phyloP scores from a whole-genome alignment of 2,888 invertebrate species.

The Cantharis nigra region DNA sequence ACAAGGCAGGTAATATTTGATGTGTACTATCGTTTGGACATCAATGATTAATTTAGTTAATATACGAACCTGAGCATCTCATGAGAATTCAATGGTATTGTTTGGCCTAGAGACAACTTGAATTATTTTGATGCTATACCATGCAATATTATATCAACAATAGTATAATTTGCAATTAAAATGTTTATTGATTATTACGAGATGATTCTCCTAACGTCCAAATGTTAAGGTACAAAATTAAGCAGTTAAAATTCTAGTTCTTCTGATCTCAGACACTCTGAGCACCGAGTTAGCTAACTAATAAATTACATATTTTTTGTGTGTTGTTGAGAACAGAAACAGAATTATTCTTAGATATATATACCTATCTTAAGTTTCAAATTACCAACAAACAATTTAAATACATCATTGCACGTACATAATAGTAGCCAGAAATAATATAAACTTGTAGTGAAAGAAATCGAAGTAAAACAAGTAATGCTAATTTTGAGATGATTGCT shows the following conservation, averaged over 20 bases:
- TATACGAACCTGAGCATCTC: neutral
- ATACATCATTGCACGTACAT: neutral
- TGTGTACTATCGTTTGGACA: neutral
- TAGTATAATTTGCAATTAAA: neutral
- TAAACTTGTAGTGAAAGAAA: neutral
- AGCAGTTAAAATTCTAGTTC: neutral
- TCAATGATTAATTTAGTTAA: neutral
- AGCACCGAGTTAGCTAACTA: neutral
- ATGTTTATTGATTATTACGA: neutral
- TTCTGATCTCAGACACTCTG: neutral
- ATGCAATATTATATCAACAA: neutral
- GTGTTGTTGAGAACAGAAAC: no score
- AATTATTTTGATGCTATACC: neutral
- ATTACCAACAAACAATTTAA: neutral
- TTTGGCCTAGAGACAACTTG: neutral
- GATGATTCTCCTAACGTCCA: neutral
- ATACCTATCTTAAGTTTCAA: no score
- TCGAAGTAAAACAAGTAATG: neutral
- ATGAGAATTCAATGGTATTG: neutral
- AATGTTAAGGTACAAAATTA: neutral
- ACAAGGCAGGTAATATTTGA: neutral
- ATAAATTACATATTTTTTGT: neutral
- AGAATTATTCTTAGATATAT: no score
- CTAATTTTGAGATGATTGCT: neutral
- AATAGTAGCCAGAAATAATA: neutral